Base-by-base conservation (phyloP, 2,113 vertebrate species). In the Melanotaenia duboulayi region DNA sequence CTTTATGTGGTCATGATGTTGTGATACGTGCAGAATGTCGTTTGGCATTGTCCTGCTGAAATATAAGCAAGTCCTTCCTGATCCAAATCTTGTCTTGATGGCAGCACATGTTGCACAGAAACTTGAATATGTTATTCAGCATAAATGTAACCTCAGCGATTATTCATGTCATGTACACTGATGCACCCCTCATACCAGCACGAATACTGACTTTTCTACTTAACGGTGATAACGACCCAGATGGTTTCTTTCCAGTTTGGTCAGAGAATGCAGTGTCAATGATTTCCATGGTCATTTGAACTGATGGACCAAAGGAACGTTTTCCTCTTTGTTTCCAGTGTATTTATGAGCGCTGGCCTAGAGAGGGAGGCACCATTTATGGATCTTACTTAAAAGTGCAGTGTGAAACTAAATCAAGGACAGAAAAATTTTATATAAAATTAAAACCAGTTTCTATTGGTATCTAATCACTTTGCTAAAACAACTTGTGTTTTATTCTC, bases 21-120 rank as follows among this genome's bases (percentile, higher is more conserved):
- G 42, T 19, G 20, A 37, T 58, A 69, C n/a, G 66, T 69, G 54
- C 65, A 57, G 54, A 68, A 57, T 57, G 40, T 25, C 7, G 40
- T 17, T 22, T 37, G n/a, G 13, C 37, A 49, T 58, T 4, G 19
- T 58, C 22, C 48, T 48, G 42, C 22, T 66, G 64, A 66, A 42
- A 54, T 42, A 42, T 42, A 42, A 7, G 16, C 50, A 11, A 52
- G 22, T 35, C n/a, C 11, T 20, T 17, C 54, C 42, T 56, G 54
- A 46, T 20, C 44, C 48, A 57, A 23, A 22, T 24, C 28, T 28
- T n/a, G 25, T 20, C 3, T 14, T 2, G 8, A 16, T 16, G 54
- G 25, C 25, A 35, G n/a, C 7, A 22, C 17, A 23, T 14, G 25
- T 17, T 11, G 46, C 28, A 50, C 48, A 3, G 7, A 37, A 51